phyloP scores from a whole-genome alignment of 2,113 vertebrate genomes.

The Isurus oxyrinchus region DNA sequence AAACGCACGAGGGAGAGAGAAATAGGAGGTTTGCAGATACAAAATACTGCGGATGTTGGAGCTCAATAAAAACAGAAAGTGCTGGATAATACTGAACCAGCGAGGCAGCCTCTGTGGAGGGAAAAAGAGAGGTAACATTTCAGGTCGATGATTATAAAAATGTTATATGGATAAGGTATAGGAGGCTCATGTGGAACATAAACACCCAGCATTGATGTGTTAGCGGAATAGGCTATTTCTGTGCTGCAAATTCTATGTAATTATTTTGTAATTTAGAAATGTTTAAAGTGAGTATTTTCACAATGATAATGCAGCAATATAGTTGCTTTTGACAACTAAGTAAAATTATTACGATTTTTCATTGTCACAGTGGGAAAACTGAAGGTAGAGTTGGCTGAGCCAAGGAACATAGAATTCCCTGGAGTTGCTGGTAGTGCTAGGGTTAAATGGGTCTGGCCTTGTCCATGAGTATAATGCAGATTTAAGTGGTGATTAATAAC shows the following conservation, averaged over 20 bases:
- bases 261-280: not conserved
- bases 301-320: too few species aligned
- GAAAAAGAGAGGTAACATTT: too few species aligned
- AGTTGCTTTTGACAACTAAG: not conserved
- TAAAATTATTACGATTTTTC: not conserved
- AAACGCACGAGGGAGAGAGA: not conserved
- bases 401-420: not conserved
- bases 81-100: too few species aligned
- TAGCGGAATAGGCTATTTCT: not conserved
- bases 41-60: too few species aligned
- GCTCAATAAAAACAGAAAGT: not conserved
- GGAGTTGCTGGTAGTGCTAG: not conserved
- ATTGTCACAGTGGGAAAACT: not conserved
- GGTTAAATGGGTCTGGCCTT: not conserved
- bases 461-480: not conserved
- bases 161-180: not conserved
- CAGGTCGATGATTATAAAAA: too few species aligned
- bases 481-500: conserved; percentile 35
- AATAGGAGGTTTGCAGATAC: too few species aligned
- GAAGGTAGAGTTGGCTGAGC: not conserved
- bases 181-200: not conserved
- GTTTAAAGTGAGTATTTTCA: not conserved
- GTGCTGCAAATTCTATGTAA: not conserved
- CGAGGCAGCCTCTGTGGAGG: too few species aligned
- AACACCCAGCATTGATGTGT: not conserved